A percentile compares a stretch with the other conserved stretches of the same genome.
phyloP scores from a whole-genome alignment of 2,888 invertebrate genomes.

The Aethes cnicana region DNA sequence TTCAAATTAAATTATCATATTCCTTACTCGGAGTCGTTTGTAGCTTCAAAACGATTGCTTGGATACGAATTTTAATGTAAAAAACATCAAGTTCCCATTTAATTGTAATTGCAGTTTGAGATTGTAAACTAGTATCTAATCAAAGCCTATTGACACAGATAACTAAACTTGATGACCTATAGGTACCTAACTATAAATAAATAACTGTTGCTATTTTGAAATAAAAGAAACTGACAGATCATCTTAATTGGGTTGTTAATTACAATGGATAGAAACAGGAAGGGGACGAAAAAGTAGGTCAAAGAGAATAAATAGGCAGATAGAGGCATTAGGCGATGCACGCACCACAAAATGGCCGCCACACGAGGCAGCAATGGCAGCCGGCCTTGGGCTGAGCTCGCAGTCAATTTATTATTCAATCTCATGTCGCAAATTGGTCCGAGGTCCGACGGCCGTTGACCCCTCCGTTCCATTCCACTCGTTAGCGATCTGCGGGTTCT shows the following conservation, averaged over 20 bases:
- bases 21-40: neutral
- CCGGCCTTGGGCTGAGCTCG: constrained; percentile 74
- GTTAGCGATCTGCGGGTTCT: constrained; percentile 43
- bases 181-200: too few relatives aligned
- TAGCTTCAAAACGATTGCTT: constrained; percentile 15
- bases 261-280: neutral
- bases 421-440: constrained; percentile 81
- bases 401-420: constrained; percentile 82
- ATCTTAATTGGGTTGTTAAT: neutral
- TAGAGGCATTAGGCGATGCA: constrained; percentile 52
- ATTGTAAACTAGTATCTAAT: too few relatives aligned
- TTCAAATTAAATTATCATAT: constrained; percentile 26
- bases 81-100: neutral
- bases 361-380: constrained; percentile 65
- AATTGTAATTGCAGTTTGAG: neutral
- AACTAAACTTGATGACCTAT: too few relatives aligned
- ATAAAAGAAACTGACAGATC: too few relatives aligned
- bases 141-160: too few relatives aligned
- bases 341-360: constrained; percentile 68
- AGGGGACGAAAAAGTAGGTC: constrained; percentile 44
- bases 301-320: constrained; percentile 46
- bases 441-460: constrained; percentile 75
- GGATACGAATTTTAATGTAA: constrained; percentile 1
- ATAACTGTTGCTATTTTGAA: too few relatives aligned
- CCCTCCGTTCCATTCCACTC: constrained; percentile 60